Conservation (phyloP, 2,888 invertebrate genomes). For the Heliconius ismenius region DNA sequence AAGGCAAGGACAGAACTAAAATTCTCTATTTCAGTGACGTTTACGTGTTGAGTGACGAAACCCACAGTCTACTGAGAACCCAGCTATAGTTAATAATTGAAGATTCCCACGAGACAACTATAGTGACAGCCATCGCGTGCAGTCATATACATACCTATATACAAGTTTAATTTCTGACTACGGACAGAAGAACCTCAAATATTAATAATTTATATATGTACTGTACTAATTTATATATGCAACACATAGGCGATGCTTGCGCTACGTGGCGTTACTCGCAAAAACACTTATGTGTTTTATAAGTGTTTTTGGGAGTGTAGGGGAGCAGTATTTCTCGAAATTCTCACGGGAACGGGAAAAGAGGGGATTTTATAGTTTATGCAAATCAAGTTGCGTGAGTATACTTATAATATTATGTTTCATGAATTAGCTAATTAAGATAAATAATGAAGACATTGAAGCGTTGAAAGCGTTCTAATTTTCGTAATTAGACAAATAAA, state of each 20-base stretch:
- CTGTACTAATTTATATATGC: no score
- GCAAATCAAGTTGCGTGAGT: no score
- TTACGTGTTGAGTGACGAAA: not conserved
- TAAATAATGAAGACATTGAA: not conserved
- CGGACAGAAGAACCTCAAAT: not conserved
- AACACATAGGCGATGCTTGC: no score
- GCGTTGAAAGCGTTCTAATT: not conserved
- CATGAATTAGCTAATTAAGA: no score
- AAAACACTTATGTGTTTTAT: no score
- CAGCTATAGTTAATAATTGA: not conserved
- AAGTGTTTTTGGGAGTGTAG: no score
- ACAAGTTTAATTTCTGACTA: not conserved
- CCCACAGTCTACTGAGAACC: not conserved
- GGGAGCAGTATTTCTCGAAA: no score
- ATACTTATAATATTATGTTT: no score
- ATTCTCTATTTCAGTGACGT: not conserved
- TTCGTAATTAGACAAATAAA: not conserved
- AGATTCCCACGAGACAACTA: not conserved
- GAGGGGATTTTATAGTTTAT: no score
- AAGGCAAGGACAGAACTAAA: constrained; percentile 6
- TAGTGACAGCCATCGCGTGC: not conserved
- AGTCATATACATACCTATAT: not conserved
- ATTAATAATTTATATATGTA: no score
- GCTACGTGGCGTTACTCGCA: no score
- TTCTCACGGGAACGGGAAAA: no score